Conservation (phyloP, 2,888 invertebrate species). For the Drosophila testacea region DNA sequence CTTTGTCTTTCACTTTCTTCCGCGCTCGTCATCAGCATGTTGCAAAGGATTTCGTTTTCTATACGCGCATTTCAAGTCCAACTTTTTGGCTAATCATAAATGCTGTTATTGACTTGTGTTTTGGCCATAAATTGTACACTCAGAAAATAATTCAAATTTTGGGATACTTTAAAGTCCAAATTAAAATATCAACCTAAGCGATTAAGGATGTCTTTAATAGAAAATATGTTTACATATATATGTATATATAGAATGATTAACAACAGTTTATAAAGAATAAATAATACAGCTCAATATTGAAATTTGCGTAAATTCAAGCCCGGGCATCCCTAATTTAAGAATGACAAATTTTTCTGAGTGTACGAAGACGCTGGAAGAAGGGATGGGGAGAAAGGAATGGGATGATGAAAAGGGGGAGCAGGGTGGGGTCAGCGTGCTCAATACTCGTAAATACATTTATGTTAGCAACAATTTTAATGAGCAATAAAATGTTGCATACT, state of each 20-base stretch:
- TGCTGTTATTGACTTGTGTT: conserved; percentile 41
- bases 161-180: too few species aligned
- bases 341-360: too few species aligned
- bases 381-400: not conserved
- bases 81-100: conserved; percentile 35
- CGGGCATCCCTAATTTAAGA: too few species aligned
- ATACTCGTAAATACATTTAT: conserved; percentile 48
- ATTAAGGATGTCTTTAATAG: too few species aligned
- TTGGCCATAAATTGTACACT: not conserved
- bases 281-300: too few species aligned
- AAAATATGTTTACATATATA: too few species aligned
- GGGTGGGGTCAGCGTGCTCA: not conserved
- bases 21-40: conserved; percentile 16
- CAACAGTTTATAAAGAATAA: too few species aligned
- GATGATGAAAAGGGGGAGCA: not conserved
- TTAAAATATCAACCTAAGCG: too few species aligned
- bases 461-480: conserved; percentile 66
- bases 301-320: too few species aligned
- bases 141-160: too few species aligned
- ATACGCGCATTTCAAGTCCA: conserved; percentile 16
- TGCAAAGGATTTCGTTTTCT: conserved; percentile 24
- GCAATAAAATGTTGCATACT: conserved; percentile 75
- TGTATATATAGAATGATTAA: too few species aligned
- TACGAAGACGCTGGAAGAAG: not conserved
- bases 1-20: not conserved